Evolutionary conservation across 2,888 invertebrate genomes (phyloP), one percentile per base, ranked within the genome.

Genomic region (Meliscaeva auricollis): DNA sequence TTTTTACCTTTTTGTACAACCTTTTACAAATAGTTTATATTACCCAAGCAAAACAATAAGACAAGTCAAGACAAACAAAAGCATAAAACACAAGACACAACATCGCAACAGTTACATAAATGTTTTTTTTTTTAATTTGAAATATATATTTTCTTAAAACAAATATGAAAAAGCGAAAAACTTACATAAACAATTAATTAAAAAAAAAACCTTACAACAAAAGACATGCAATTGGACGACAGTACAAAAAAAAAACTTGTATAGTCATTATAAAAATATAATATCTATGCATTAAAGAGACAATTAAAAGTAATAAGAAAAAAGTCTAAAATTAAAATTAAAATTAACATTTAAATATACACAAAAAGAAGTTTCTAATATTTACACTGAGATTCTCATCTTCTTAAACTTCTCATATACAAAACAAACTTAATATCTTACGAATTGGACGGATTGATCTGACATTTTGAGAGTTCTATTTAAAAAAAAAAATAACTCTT

Each of bases 401-500:
- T 85, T 80, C 81, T 81, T 73, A 80, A 62, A 85, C 85, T 85
- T 77, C 85, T 70, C 35, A 60, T 50, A 11, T 26, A 41, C 58
- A 50, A 17, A 64, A 56, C 35, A 54, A 7, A 56, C 60, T 52
- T 78, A 78, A n/a, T 73, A 84, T 84, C 80, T 68, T 84, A 85
- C 85, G 77, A 73, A 81, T 69, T 91, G 91, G 91, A 91, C 91
- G 91, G 91, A 89, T 90, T 88, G 88, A 88, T 90, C 91, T 91
- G 91, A 91, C 89, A 88, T 84, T 66, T 70, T 48, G 11, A 35
- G 35, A 35, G 22, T 6, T 44, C 4, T 38, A 26, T 15, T 9
- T 26, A 26, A 26, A 3, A 17, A 13, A 46, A 32, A 32, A 46
- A 3, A 15, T 17, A 46, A 41, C 73, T 64, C 70, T 70, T 13